These are phyloP conservation scores for Pseudomyrmex concolor DNA, from an alignment of 1,140 invertebrate genomes.

Conservation along the genomic window DNA sequence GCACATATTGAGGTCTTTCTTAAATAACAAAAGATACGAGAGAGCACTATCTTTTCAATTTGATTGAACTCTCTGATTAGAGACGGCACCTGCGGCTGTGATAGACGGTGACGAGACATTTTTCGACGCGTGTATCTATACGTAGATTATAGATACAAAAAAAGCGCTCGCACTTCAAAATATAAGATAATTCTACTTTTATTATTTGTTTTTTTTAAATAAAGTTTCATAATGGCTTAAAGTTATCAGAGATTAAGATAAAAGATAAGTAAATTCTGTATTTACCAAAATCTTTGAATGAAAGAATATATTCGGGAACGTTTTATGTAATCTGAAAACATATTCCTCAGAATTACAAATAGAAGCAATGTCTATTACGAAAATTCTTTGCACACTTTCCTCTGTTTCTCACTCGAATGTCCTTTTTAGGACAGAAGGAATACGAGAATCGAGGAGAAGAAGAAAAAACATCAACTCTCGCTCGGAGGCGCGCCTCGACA, in stretches of 20 bases:
- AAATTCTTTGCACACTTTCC: constrained; percentile 4
- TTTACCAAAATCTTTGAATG: neutral
- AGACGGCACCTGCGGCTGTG: constrained; percentile 12
- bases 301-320: too few relatives aligned
- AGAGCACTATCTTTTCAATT: constrained; percentile 17
- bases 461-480: constrained; percentile 66
- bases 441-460: constrained; percentile 52
- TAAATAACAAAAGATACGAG: constrained; percentile 20
- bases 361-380: neutral
- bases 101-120: constrained; percentile 16
- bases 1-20: neutral
- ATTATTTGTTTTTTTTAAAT: neutral
- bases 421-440: neutral
- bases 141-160: constrained; percentile 19
- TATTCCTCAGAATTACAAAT: neutral
- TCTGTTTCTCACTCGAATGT: constrained; percentile 3
- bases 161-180: constrained; percentile 14
- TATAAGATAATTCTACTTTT: constrained; percentile 1
- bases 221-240: neutral
- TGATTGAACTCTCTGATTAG: neutral
- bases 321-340: neutral
- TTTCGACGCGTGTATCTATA: constrained; percentile 3
- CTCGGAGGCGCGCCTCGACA: constrained; percentile 75
- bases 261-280: too few relatives aligned
- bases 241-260: too few relatives aligned